These are phyloP conservation scores for Chelonia mydas DNA, from an alignment of 2,797 vertebrate species.

Conservation along the genomic window DNA sequence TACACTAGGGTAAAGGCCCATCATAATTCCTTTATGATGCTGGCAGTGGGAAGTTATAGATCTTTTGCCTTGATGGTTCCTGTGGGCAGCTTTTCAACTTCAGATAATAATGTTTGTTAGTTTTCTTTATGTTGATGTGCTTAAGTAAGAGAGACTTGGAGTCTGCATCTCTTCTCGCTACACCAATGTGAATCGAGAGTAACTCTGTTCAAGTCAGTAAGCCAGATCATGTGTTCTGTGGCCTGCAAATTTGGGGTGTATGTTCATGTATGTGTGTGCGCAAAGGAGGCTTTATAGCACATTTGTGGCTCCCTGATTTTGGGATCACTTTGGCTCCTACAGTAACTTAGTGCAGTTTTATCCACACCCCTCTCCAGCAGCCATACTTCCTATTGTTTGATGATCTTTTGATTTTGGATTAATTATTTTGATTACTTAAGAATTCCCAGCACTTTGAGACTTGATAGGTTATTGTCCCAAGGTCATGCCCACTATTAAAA, in stretches of 20 bases:
- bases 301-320: neutral
- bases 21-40: neutral
- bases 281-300: neutral
- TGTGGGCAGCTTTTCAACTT: neutral
- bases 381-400: neutral
- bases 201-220: neutral
- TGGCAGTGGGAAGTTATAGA: neutral
- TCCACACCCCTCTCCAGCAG: neutral
- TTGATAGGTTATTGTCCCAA: neutral
- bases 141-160: neutral
- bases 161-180: neutral
- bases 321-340: neutral
- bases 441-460: neutral
- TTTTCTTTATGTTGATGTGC: neutral
- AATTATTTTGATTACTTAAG: neutral
- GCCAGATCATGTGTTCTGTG: neutral
- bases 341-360: fast-evolving
- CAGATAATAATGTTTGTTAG: neutral
- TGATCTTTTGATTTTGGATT: neutral
- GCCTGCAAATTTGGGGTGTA: neutral
- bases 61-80: neutral
- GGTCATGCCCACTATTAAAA: neutral
- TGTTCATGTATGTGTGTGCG: fast-evolving
- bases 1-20: neutral
- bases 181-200: neutral